A percentile compares a stretch with the other conserved stretches of the same genome.
Evolutionary conservation across 2,888 invertebrate species (phyloP).

Genomic region (Carcina quercana): DNA sequence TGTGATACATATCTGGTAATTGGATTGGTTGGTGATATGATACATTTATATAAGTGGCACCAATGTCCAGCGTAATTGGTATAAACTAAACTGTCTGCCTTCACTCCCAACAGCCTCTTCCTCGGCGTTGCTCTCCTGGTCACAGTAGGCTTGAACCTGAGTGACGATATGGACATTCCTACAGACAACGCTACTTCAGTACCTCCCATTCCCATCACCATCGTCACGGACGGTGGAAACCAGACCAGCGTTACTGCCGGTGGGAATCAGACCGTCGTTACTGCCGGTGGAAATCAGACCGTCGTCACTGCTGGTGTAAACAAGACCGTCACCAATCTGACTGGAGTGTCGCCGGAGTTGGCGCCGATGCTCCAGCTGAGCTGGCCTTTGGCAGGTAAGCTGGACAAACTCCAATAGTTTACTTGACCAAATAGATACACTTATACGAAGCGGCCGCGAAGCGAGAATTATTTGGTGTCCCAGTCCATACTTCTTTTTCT

Average conservation of each 20-base stretch:
- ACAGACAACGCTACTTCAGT: constrained; percentile 24
- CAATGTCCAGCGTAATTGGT: too few species aligned
- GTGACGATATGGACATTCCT: constrained; percentile 23
- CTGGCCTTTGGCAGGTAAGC: constrained; percentile 64
- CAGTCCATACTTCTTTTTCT: too few species aligned
- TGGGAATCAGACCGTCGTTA: too few species aligned
- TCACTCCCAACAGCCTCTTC: constrained; percentile 53
- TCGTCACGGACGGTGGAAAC: not conserved
- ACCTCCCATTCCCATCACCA: constrained; percentile 8
- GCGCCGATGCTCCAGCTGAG: constrained; percentile 37
- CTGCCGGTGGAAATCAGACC: too few species aligned
- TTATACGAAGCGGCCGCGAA: too few species aligned
- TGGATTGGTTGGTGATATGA: too few species aligned
- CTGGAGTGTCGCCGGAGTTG: constrained; percentile 24
- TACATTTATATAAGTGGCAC: too few species aligned
- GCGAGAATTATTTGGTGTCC: too few species aligned
- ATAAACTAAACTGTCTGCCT: too few species aligned
- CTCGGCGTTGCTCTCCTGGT: constrained; percentile 67
- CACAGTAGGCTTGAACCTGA: constrained; percentile 68
- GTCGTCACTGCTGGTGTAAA: too few species aligned
- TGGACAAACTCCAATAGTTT: not conserved
- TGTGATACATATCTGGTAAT: not conserved
- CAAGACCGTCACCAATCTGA: constrained; percentile 18
- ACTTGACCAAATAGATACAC: too few species aligned
- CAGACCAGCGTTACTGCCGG: too few species aligned